These are phyloP conservation scores for Anastrepha obliqua DNA, from an alignment of 1,140 invertebrate species.

Conservation along the genomic window DNA sequence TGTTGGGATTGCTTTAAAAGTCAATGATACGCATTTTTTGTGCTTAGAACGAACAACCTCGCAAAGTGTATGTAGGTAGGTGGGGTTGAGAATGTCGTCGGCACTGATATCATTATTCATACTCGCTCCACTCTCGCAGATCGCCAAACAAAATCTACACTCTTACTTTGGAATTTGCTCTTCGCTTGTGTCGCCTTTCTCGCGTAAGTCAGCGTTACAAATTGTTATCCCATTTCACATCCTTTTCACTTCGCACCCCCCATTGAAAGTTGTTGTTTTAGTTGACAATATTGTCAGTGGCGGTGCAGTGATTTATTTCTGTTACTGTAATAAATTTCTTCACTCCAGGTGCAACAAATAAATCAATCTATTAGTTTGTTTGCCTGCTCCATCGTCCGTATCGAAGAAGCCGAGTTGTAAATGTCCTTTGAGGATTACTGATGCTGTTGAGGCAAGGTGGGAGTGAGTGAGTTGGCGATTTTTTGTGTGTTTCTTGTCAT, in stretches of 20 bases:
- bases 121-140: not conserved
- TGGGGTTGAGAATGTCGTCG: not conserved
- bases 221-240: conserved; percentile 55
- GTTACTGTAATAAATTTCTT: conserved; percentile 58
- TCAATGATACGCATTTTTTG: conserved; percentile 26
- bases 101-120: conserved; percentile 26
- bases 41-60: no score
- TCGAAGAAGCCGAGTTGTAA: not conserved
- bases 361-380: conserved; percentile 58
- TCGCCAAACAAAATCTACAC: not conserved
- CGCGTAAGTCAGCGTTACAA: conserved; percentile 52
- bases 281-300: conserved; percentile 32
- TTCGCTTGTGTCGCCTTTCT: not conserved
- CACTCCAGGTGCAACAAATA: conserved; percentile 59
- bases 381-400: not conserved
- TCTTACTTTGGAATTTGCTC: not conserved
- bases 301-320: conserved; percentile 57
- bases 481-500: not conserved
- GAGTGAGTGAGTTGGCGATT: not conserved
- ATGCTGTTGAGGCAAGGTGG: not conserved
- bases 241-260: conserved; percentile 53
- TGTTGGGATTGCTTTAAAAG: conserved; percentile 28
- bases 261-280: not conserved
- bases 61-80: not conserved
- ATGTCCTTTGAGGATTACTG: not conserved